phyloP scores from a whole-genome alignment of 2,888 invertebrate species.

The Gisinianus flammeolus region DNA sequence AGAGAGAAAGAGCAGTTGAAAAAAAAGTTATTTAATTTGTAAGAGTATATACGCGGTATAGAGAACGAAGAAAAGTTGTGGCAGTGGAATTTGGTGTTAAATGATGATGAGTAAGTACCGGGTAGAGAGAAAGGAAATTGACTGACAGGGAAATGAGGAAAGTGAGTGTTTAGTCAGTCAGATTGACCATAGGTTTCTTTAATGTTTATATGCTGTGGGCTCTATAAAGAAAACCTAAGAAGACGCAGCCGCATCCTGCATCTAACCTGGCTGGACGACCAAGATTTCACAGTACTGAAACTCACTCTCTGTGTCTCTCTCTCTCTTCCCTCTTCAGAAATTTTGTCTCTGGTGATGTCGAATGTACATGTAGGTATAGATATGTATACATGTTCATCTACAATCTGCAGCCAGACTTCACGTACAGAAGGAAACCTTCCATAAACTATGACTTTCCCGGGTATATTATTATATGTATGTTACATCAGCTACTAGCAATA shows the following conservation, averaged over 20 bases:
- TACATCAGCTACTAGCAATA: too few species aligned
- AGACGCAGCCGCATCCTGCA: constrained; percentile 33
- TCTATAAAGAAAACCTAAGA: neutral
- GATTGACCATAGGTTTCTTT: neutral
- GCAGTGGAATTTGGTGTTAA: neutral
- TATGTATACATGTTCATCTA: neutral
- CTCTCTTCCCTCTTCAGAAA: neutral
- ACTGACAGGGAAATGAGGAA: constrained; percentile 6
- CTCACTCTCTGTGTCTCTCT: neutral
- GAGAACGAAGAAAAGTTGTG: neutral
- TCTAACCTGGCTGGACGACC: neutral
- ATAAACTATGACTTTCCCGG: too few species aligned
- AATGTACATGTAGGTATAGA: neutral
- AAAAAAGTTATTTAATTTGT: too few species aligned
- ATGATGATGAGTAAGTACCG: neutral
- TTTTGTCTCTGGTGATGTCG: neutral
- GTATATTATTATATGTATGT: too few species aligned
- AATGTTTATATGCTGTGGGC: neutral
- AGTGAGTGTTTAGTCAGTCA: constrained; percentile 3
- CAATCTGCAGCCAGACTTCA: neutral
- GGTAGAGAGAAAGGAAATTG: neutral
- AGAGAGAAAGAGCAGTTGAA: too few species aligned
- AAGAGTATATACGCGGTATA: too few species aligned
- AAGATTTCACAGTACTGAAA: constrained; percentile 5
- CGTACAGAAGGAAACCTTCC: too few species aligned